These are phyloP conservation scores for Hydriomena furcata DNA, from an alignment of 2,888 invertebrate genomes.

Conservation along the genomic window DNA sequence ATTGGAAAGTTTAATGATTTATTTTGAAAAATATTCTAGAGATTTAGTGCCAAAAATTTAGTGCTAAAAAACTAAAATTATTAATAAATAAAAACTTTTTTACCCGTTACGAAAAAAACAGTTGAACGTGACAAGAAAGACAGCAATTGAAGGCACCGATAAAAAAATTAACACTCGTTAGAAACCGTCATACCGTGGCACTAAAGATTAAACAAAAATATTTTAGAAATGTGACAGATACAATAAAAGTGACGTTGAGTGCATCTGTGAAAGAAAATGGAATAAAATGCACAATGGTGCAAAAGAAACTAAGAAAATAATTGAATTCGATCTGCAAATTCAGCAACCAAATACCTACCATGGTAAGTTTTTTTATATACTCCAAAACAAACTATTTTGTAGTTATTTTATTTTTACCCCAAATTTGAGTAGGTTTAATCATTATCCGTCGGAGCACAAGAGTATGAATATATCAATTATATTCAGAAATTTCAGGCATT, in stretches of 20 bases:
- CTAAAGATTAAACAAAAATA: not conserved
- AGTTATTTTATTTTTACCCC: not conserved
- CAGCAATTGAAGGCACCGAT: too few species aligned
- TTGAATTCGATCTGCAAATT: not conserved
- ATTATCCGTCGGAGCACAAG: not conserved
- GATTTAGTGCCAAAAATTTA: too few species aligned
- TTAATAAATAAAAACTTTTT: not conserved
- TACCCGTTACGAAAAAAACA: not conserved
- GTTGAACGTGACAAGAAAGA: not conserved
- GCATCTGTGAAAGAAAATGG: conserved; percentile 23
- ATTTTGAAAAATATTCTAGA: too few species aligned
- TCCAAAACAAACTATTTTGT: not conserved
- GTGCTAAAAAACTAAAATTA: not conserved
- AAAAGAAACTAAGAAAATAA: conserved; percentile 1
- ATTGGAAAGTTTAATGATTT: too few species aligned
- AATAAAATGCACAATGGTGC: conserved; percentile 21
- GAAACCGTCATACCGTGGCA: not conserved
- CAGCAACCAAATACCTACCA: not conserved
- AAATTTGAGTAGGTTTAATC: too few species aligned
- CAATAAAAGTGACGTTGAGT: conserved; percentile 17
- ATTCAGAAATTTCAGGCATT: not conserved
- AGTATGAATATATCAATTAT: too few species aligned
- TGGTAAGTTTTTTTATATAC: conserved; percentile 17
- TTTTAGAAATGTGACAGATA: conserved; percentile 12
- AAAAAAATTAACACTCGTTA: not conserved